These are phyloP conservation scores for Pseudeuparius sepicola DNA, from an alignment of 2,888 invertebrate species.

Conservation along the genomic window DNA sequence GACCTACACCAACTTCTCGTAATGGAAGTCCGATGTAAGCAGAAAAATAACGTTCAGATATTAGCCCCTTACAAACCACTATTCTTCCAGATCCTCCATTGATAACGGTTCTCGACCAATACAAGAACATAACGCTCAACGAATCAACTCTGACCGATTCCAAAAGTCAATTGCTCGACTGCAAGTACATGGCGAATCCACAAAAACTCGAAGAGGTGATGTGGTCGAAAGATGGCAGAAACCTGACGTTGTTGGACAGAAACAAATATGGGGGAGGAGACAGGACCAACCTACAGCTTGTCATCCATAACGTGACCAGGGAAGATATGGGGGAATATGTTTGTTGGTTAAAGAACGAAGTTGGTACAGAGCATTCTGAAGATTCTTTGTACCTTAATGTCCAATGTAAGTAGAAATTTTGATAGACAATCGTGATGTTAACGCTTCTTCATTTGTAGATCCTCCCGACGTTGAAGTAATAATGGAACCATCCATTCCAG, in stretches of 20 bases:
- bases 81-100: conserved; percentile 70
- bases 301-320: conserved; percentile 64
- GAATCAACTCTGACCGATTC: conserved; percentile 39
- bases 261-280: conserved; percentile 69
- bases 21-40: conserved; percentile 83
- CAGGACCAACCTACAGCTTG: conserved; percentile 62
- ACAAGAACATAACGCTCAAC: conserved; percentile 66
- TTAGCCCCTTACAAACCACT: too few relatives aligned
- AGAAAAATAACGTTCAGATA: too few relatives aligned
- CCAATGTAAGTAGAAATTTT: conserved; percentile 50
- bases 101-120: conserved; percentile 63
- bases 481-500: conserved; percentile 67
- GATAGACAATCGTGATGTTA: background rate
- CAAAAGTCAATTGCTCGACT: conserved; percentile 53
- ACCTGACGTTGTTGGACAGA: conserved; percentile 45
- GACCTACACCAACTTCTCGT: conserved; percentile 62
- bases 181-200: conserved; percentile 81
- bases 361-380: conserved; percentile 67
- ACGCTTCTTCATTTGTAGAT: conserved; percentile 43
- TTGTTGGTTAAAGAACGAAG: conserved; percentile 69
- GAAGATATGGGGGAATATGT: conserved; percentile 78
- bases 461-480: conserved; percentile 67
- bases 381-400: conserved; percentile 68
- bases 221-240: conserved; percentile 64
- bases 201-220: conserved; percentile 62